These are phyloP conservation scores for Brachypalpus laphriformis DNA, from an alignment of 2,888 invertebrate genomes.

Conservation along the genomic window DNA sequence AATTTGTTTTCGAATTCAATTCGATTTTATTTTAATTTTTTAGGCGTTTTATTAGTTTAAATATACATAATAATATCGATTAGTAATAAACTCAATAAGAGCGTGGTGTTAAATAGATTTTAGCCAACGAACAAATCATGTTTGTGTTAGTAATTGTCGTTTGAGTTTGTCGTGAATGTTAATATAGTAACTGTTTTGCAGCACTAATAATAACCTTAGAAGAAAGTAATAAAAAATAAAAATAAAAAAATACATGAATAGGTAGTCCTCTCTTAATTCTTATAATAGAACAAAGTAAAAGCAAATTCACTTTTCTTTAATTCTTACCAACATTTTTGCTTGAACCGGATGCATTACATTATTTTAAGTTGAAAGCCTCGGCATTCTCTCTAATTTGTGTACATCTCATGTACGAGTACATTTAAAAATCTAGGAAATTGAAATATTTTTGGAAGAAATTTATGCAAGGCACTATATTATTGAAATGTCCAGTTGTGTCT, in stretches of 20 bases:
- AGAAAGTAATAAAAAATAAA: constrained; percentile 4
- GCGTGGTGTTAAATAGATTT: constrained; percentile 34
- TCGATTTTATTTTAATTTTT: constrained; percentile 7
- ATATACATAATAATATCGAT: constrained; percentile 23
- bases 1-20: constrained; percentile 23
- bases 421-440: constrained; percentile 50
- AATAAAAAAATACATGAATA: background rate
- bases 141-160: constrained; percentile 55
- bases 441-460: constrained; percentile 72
- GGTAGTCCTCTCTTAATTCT: background rate
- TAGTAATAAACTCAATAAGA: constrained; percentile 31
- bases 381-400: constrained; percentile 5
- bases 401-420: constrained; percentile 17
- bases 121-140: constrained; percentile 50
- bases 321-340: background rate
- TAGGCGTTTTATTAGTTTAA: background rate
- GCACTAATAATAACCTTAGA: constrained; percentile 11
- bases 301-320: background rate
- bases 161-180: constrained; percentile 38
- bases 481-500: constrained; percentile 67
- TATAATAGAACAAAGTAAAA: constrained; percentile 1
- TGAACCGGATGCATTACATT: background rate
- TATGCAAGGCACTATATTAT: constrained; percentile 62
- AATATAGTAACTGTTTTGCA: constrained; percentile 28
- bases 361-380: constrained; percentile 1